Evolutionary conservation across 2,797 vertebrate species (phyloP).

Genomic region (Crocidura indochinensis): DNA sequence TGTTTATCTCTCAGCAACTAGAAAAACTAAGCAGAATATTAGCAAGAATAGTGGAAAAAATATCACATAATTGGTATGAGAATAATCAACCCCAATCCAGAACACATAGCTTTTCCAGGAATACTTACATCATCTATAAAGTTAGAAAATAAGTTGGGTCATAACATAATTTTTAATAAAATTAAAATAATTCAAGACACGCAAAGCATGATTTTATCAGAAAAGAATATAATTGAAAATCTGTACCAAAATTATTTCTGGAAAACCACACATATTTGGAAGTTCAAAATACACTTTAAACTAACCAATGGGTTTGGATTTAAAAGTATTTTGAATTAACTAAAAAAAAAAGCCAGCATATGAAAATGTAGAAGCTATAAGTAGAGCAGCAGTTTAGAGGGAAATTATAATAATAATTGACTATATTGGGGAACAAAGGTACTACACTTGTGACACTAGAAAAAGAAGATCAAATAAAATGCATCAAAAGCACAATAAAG

Average conservation of each 20-base stretch:
- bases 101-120: background rate
- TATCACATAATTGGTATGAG: background rate
- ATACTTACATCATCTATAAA: background rate
- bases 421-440: slow-evolving; percentile 29
- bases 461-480: background rate
- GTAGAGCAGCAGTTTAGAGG: background rate
- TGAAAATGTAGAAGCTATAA: background rate
- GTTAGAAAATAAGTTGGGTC: background rate
- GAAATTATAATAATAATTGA: background rate
- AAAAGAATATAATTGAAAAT: background rate
- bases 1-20: background rate
- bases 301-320: background rate
- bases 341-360: background rate
- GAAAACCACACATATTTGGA: slow-evolving; percentile 19
- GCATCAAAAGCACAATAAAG: slow-evolving; percentile 43
- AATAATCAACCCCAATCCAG: background rate
- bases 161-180: slow-evolving; percentile 4
- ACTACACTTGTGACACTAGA: background rate
- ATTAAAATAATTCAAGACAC: slow-evolving; percentile 8
- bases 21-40: background rate
- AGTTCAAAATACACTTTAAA: slow-evolving; percentile 8
- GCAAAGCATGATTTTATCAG: background rate
- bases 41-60: background rate
- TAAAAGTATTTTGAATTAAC: slow-evolving; percentile 37
- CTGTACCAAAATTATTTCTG: background rate